Evolutionary conservation across 2,113 vertebrate species (phyloP).

Genomic region (Passer domesticus): DNA sequence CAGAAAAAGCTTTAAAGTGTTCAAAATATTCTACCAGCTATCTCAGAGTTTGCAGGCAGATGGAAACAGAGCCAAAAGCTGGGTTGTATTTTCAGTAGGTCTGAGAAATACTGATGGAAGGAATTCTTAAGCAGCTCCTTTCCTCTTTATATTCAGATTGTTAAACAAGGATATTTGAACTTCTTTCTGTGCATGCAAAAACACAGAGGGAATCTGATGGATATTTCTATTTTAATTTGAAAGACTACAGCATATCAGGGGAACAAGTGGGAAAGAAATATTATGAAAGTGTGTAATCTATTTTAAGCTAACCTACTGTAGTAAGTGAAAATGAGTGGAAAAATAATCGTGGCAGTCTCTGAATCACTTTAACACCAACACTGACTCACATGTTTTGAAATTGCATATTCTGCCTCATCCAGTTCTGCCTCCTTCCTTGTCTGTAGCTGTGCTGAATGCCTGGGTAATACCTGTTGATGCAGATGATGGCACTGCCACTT

Average conservation of each 20-base stretch:
- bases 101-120: background rate
- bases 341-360: background rate
- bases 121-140: constrained; percentile 17
- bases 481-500: background rate
- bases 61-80: background rate
- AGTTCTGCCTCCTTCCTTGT: background rate
- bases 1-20: background rate
- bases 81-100: background rate
- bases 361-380: background rate
- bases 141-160: constrained; percentile 15
- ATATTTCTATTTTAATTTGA: constrained; percentile 39
- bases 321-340: background rate
- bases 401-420: background rate
- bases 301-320: constrained; percentile 14
- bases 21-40: background rate
- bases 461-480: background rate
- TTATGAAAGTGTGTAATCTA: constrained; percentile 4
- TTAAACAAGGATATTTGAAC: constrained; percentile 21
- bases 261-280: background rate
- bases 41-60: background rate
- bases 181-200: constrained; percentile 3
- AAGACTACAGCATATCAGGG: background rate
- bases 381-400: background rate
- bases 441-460: background rate
- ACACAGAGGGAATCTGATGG: background rate